Percentiles rank a stretch among this genome's conserved stretches.
These are phyloP conservation scores for Drosophila nigromelanica DNA, from an alignment of 1,140 invertebrate species.

Conservation along the genomic window DNA sequence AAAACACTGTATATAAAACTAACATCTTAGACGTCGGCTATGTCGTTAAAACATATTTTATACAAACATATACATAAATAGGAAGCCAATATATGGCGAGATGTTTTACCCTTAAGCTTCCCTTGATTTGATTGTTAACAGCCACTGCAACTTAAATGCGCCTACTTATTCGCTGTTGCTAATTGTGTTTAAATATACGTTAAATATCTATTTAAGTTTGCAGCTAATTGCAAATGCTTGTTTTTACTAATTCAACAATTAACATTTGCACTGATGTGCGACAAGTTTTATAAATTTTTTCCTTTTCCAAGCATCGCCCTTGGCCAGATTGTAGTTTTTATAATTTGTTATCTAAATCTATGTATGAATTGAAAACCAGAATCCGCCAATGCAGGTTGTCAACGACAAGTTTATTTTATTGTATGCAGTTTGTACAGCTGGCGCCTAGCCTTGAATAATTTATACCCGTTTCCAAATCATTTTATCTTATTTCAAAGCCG, in stretches of 20 bases:
- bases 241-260: constrained; percentile 69
- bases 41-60: too few relatives aligned
- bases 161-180: not conserved
- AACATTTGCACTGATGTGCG: constrained; percentile 62
- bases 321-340: constrained; percentile 39
- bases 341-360: constrained; percentile 23
- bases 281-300: not conserved
- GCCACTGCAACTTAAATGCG: too few relatives aligned
- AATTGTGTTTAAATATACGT: not conserved
- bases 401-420: constrained; percentile 26
- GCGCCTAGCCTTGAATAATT: constrained; percentile 22
- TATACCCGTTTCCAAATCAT: constrained; percentile 3
- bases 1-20: too few relatives aligned
- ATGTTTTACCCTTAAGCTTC: not conserved
- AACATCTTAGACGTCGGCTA: too few relatives aligned
- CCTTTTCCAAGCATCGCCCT: constrained; percentile 38
- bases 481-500: constrained; percentile 1
- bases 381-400: constrained; percentile 43
- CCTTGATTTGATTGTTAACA: not conserved
- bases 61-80: too few relatives aligned
- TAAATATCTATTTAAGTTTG: constrained; percentile 16
- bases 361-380: constrained; percentile 47
- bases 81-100: too few relatives aligned
- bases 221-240: constrained; percentile 40
- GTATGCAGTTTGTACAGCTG: constrained; percentile 36